Conservation (phyloP, 2,888 invertebrate species). For the Camptogramma bilineatum region DNA sequence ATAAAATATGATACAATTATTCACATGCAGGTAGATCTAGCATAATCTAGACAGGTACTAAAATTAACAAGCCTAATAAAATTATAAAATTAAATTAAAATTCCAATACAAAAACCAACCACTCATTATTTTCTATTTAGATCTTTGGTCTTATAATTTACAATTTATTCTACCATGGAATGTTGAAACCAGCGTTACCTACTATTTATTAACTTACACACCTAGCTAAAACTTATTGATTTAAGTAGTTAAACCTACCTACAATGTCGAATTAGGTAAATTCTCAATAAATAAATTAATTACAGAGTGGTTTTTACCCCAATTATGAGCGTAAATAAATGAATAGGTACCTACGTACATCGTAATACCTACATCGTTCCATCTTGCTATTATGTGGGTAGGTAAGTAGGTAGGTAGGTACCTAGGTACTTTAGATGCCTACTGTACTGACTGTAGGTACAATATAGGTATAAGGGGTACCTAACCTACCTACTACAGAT, state of each 20-base stretch:
- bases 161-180: neutral
- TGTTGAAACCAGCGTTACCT: neutral
- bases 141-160: constrained; percentile 14
- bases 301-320: too few species aligned
- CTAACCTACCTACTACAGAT: too few species aligned
- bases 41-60: too few species aligned
- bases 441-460: neutral
- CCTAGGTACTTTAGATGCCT: neutral
- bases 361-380: too few species aligned
- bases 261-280: neutral
- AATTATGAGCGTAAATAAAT: too few species aligned
- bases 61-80: neutral
- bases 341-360: too few species aligned
- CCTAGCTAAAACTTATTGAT: neutral
- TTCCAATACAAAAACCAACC: neutral
- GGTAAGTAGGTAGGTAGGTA: too few species aligned
- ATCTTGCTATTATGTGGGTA: neutral
- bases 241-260: neutral
- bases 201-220: neutral
- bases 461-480: too few species aligned
- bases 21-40: too few species aligned
- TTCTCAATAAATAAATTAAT: neutral
- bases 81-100: neutral
- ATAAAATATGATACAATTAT: too few species aligned
- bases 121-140: constrained; percentile 1